Conservation (phyloP, 2,113 vertebrate genomes). For the Paralichthys olivaceus region DNA sequence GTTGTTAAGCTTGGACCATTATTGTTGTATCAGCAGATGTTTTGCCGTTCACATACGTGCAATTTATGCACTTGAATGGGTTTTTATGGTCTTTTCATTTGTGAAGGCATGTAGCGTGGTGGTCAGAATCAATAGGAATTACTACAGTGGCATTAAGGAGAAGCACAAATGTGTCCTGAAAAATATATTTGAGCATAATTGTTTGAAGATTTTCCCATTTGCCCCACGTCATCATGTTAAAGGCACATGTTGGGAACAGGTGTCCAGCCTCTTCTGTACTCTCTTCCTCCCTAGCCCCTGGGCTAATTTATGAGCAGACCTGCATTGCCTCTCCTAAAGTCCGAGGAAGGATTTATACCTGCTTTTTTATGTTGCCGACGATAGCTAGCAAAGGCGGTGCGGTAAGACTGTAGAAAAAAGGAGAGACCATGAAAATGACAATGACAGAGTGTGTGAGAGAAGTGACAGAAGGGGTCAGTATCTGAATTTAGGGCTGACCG, state of each 20-base stretch:
- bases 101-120: neutral
- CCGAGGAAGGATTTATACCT: conserved; percentile 45
- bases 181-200: neutral
- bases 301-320: conserved; percentile 24
- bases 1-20: neutral
- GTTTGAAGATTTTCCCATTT: neutral
- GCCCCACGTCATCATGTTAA: neutral
- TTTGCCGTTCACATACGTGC: neutral
- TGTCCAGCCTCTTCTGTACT: neutral
- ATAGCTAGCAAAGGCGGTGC: conserved; percentile 33
- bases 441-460: neutral
- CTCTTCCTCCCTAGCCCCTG: conserved; percentile 3
- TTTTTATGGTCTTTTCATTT: neutral
- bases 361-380: conserved; percentile 36
- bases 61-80: neutral
- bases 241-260: neutral
- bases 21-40: neutral
- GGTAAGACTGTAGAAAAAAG: neutral
- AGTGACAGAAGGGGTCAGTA: conserved; percentile 51
- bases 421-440: conserved; percentile 20
- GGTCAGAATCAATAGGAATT: neutral
- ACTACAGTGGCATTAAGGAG: neutral
- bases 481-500: conserved; percentile 62
- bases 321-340: conserved; percentile 7
- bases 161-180: neutral